Conservation (phyloP, 2,113 vertebrate genomes). For the Oreochromis aureus region DNA sequence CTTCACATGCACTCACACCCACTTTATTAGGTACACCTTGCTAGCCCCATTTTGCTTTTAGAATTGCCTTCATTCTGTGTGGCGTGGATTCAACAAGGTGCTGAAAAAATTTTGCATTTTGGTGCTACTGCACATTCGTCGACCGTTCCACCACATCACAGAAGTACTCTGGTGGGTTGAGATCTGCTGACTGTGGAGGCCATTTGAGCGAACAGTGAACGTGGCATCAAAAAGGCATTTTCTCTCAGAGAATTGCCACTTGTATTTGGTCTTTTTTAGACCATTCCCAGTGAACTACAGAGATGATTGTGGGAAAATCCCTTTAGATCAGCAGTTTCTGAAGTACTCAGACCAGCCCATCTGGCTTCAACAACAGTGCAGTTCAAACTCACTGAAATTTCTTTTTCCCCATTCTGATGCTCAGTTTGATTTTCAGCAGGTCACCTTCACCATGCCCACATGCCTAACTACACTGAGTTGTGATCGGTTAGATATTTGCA, state of each 20-base stretch:
- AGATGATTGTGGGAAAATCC: background rate
- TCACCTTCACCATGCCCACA: background rate
- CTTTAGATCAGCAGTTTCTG: background rate
- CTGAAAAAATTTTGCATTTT: background rate
- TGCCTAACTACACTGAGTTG: background rate
- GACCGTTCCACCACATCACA: background rate
- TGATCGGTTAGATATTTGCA: background rate
- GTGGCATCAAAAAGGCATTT: background rate
- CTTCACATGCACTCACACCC: background rate
- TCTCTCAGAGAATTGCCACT: background rate
- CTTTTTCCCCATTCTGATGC: background rate
- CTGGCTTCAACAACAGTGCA: background rate
- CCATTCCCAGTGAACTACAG: background rate
- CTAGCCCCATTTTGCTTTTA: background rate
- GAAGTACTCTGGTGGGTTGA: background rate
- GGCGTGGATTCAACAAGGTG: background rate
- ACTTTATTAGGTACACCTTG: background rate
- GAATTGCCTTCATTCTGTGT: background rate
- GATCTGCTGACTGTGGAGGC: background rate
- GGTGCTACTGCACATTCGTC: background rate
- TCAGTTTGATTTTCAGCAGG: background rate
- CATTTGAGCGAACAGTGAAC: background rate
- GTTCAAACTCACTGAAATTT: background rate
- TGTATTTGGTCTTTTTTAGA: background rate
- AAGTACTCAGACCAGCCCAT: background rate